Evolutionary conservation across 2,888 invertebrate genomes (phyloP).

Genomic region (Allophyes oxyacanthae): DNA sequence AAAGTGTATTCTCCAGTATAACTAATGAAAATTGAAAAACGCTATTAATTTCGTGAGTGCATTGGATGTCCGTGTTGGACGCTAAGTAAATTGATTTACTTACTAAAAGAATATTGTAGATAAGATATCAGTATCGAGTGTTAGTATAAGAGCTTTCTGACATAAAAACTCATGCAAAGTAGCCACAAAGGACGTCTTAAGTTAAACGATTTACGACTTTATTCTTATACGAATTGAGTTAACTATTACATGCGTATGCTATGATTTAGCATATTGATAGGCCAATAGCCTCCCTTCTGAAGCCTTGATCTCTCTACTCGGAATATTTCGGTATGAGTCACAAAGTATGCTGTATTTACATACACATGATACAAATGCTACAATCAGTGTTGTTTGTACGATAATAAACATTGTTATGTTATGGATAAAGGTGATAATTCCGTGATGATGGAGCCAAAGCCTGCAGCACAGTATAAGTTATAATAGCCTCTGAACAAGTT

Average conservation of each 20-base stretch:
- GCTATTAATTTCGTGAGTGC: slow-evolving; percentile 1
- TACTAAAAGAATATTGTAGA: slow-evolving; percentile 21
- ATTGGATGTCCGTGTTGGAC: slow-evolving; percentile 10
- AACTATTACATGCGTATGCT: slow-evolving; percentile 30
- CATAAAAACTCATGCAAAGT: slow-evolving; percentile 60
- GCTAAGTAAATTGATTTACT: slow-evolving; percentile 41
- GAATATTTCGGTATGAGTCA: slow-evolving; percentile 69
- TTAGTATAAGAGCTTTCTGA: slow-evolving; percentile 59
- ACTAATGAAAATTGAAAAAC: neutral
- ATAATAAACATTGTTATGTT: slow-evolving; percentile 43
- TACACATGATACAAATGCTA: slow-evolving; percentile 47
- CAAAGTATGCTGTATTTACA: slow-evolving; percentile 55
- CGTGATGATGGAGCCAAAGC: slow-evolving; percentile 24
- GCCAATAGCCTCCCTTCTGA: slow-evolving; percentile 72
- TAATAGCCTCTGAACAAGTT: slow-evolving; percentile 50
- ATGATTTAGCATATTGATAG: slow-evolving; percentile 64
- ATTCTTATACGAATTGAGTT: slow-evolving; percentile 35
- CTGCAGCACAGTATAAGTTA: slow-evolving; percentile 31
- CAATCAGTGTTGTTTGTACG: slow-evolving; percentile 43
- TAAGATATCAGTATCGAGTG: slow-evolving; percentile 34
- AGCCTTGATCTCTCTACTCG: slow-evolving; percentile 73
- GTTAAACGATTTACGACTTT: slow-evolving; percentile 46
- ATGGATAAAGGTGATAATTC: slow-evolving; percentile 44
- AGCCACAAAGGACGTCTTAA: slow-evolving; percentile 48
- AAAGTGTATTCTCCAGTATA: slow-evolving; percentile 13